Evolutionary conservation across 2,797 vertebrate species (phyloP), one percentile per base, ranked within the genome.

Genomic region (Triplophysa bombifrons): DNA sequence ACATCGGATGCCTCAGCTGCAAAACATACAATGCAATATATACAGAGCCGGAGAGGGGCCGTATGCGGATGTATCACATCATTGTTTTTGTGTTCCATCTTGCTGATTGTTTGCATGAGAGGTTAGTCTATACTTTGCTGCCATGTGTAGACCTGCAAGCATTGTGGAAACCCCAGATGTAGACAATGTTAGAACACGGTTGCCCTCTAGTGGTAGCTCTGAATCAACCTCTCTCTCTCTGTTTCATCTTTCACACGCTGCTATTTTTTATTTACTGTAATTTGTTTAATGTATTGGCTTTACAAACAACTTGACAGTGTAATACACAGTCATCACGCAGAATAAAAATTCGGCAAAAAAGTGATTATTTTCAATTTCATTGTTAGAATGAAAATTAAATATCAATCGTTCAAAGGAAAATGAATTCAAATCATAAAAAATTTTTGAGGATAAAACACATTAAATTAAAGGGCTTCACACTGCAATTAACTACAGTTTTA

Each of bases 131-230:
- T 58, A n/a, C 19, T n/a, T 61, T 34, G 8, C 41, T 77, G 53
- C 41, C 64, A 60, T 50, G 41, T 69, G 53, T 41, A 34, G 53
- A 77, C 25, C 19, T 48, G 16, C 3, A 14, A 22, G 41, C 30
- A 56, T 30, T 7, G 12, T 56, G 13, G 17, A 63, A 13, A n/a
- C n/a, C 17, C 38, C 55, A 77, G 74, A 68, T 38, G n/a, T 77
- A 14, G 9, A 63, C 14, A 63, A 38, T 38, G 2, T 41, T 51
- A 41, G 27, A 17, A 48, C 44, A 63, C 22, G 3, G 46, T 19
- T 70, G 56, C 58, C 20, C 56, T 78, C 76, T 78, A 53, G 67
- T 78, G 76, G 46, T 14, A 20, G 46, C 27, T 63, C 7, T 8
- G 7, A 51, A 53, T 38, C 17, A 11, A 63, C 12, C 27, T 61